Evolutionary conservation across 1,140 invertebrate species (phyloP).

Genomic region (Drosophila dunni): DNA sequence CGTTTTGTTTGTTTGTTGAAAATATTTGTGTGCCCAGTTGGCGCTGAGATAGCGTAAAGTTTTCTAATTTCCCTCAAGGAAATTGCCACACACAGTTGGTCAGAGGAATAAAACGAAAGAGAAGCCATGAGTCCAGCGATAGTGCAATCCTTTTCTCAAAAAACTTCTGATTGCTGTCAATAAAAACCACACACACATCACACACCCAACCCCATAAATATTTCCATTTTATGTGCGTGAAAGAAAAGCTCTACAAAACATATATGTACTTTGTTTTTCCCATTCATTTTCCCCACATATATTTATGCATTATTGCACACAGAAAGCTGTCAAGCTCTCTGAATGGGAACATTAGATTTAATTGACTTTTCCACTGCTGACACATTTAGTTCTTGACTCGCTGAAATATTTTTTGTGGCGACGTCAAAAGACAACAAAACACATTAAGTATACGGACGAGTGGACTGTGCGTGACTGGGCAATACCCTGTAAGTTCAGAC

Average conservation of each 20-base stretch:
- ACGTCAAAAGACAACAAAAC: conserved; percentile 12
- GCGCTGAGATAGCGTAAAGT: conserved; percentile 58
- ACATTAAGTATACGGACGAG: not conserved
- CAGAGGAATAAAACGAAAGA: not conserved
- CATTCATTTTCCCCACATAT: conserved; percentile 4
- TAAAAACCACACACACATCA: conserved; percentile 26
- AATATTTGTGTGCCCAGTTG: conserved; percentile 69
- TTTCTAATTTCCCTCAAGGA: conserved; percentile 78
- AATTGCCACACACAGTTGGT: conserved; percentile 51
- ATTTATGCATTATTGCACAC: conserved; percentile 33
- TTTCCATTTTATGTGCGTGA: conserved; percentile 57
- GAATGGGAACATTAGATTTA: conserved; percentile 54
- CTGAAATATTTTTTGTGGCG: conserved; percentile 10
- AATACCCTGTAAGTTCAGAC: conserved; percentile 2
- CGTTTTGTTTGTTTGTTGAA: conserved; percentile 50
- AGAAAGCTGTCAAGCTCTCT: conserved; percentile 45
- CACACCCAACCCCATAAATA: conserved; percentile 47
- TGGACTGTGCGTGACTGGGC: not conserved
- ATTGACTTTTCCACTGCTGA: conserved; percentile 58
- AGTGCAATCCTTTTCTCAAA: not conserved
- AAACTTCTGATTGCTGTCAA: conserved; percentile 34
- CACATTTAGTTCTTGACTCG: conserved; percentile 51
- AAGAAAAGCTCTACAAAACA: conserved; percentile 1
- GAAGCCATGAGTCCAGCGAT: not conserved
- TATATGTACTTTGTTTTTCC: not conserved